These are phyloP conservation scores for Caenorhabditis sp. DNA, from an alignment of 2,888 invertebrate species.

Conservation along the genomic window DNA sequence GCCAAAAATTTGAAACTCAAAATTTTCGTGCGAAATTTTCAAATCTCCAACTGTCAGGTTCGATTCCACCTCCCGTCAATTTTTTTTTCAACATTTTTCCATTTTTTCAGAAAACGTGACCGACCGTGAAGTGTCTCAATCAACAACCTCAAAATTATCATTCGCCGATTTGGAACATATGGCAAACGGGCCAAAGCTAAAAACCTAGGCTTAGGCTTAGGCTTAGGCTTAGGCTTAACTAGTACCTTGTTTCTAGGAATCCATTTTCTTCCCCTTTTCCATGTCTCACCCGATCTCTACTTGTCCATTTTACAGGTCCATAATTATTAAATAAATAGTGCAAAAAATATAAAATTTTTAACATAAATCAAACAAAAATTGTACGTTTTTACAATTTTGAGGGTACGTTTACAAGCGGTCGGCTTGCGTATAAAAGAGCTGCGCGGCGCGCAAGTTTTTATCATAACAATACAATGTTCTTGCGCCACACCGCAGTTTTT, in stretches of 20 bases:
- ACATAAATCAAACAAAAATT: background rate
- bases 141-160: conserved; percentile 41
- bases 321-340: too few relatives aligned
- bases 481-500: too few relatives aligned
- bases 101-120: conserved; percentile 28
- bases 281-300: background rate
- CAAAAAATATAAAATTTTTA: background rate
- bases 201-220: background rate
- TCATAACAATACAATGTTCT: too few relatives aligned
- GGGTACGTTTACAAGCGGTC: background rate
- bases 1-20: too few relatives aligned
- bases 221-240: too few relatives aligned
- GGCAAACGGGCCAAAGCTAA: conserved; percentile 35
- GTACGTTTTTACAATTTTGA: background rate
- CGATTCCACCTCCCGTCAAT: too few relatives aligned
- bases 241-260: background rate
- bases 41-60: too few relatives aligned
- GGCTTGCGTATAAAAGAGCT: background rate
- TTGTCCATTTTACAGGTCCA: background rate
- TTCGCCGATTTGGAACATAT: conserved; percentile 43
- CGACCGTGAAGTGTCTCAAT: conserved; percentile 30
- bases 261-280: background rate
- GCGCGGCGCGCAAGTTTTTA: too few relatives aligned
- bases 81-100: too few relatives aligned
- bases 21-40: too few relatives aligned